Percentiles rank a stretch among this genome's conserved stretches.
phyloP scores from a whole-genome alignment of 1,140 invertebrate genomes.

The Venturia canescens region DNA sequence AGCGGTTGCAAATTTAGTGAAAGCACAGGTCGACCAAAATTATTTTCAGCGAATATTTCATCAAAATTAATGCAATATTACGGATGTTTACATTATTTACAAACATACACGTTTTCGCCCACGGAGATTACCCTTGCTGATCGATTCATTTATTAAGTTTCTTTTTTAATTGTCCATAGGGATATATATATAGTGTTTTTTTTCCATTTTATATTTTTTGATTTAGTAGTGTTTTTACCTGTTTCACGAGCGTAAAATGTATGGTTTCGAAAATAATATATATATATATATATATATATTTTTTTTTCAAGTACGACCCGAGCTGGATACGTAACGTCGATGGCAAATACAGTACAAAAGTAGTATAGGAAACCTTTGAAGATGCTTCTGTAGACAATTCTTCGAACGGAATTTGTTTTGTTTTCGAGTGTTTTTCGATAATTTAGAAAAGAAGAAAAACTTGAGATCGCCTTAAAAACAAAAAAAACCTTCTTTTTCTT shows the following conservation, averaged over 20 bases:
- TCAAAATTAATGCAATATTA: not conserved
- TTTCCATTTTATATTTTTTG: not conserved
- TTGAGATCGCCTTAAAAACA: not conserved
- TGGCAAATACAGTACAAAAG: constrained; percentile 52
- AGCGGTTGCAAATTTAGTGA: constrained; percentile 3
- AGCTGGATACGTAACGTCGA: constrained; percentile 53
- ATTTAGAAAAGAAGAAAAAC: no score
- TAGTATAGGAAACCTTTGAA: constrained; percentile 51
- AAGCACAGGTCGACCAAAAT: not conserved
- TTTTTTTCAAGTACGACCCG: constrained; percentile 35
- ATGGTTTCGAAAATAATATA: constrained; percentile 14
- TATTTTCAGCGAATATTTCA: not conserved
- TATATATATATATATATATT: no score
- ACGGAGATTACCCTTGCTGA: not conserved
- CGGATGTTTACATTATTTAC: constrained; percentile 40
- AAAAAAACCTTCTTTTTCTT: not conserved
- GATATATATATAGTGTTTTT: not conserved
- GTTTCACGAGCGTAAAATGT: not conserved
- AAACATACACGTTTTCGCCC: constrained; percentile 4
- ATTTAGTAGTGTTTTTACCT: not conserved
- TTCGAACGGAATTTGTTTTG: not conserved
- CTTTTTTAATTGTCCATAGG: not conserved
- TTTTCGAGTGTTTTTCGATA: not conserved
- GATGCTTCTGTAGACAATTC: constrained; percentile 8
- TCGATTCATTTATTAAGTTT: not conserved